Evolutionary conservation across 2,888 invertebrate species (phyloP).

Genomic region (Idaea biselata): DNA sequence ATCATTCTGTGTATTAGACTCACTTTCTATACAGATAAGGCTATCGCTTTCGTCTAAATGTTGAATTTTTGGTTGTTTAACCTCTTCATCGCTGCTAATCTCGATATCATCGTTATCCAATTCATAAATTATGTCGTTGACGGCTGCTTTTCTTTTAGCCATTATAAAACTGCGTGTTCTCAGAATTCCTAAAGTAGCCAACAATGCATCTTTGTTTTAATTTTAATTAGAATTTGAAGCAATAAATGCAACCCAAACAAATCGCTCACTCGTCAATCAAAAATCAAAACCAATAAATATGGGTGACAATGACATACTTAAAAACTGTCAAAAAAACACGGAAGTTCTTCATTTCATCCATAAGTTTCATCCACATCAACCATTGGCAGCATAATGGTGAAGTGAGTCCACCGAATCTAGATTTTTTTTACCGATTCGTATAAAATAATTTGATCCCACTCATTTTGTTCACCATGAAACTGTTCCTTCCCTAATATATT

Average conservation of each 20-base stretch:
- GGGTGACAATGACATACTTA: not conserved
- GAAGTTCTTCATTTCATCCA: no score
- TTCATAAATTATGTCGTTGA: constrained; percentile 76
- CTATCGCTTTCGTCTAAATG: constrained; percentile 38
- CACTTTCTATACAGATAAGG: constrained; percentile 28
- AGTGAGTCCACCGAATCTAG: not conserved
- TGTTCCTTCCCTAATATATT: not conserved
- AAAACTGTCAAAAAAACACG: not conserved
- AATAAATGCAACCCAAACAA: not conserved
- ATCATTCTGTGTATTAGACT: constrained; percentile 32
- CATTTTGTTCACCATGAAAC: no score
- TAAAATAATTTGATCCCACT: not conserved
- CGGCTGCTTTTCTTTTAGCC: constrained; percentile 69
- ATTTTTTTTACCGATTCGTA: not conserved
- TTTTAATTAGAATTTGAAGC: not conserved
- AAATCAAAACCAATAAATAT: constrained; percentile 1
- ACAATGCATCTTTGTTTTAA: not conserved
- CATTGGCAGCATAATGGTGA: not conserved
- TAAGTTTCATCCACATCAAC: not conserved
- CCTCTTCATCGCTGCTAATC: constrained; percentile 70
- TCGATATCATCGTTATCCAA: constrained; percentile 73
- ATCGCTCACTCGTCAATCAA: not conserved
- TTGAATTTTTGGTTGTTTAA: constrained; percentile 58
- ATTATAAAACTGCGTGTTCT: constrained; percentile 34
- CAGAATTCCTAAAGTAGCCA: not conserved